Conservation (phyloP, 2,797 vertebrate genomes). For the Rhinoraja longicauda region DNA sequence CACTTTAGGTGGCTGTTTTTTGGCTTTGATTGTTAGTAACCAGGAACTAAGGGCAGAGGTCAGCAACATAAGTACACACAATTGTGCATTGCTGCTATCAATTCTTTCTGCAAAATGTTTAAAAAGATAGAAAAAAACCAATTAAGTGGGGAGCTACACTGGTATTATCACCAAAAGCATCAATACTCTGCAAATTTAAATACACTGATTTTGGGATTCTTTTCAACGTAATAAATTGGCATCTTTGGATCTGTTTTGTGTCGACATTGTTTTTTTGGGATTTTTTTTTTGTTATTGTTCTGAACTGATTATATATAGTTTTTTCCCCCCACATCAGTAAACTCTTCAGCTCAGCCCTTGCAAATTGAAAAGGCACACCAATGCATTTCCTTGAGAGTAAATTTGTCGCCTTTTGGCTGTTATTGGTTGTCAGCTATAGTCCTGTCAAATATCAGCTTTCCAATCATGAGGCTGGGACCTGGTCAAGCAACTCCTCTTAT, state of each 20-base stretch:
- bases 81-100: constrained; percentile 14
- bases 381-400: not conserved
- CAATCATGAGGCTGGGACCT: constrained; percentile 38
- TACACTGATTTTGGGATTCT: not conserved
- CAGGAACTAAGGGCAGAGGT: constrained; percentile 35
- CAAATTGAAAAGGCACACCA: not conserved
- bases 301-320: not conserved
- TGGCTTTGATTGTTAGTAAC: constrained; percentile 33
- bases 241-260: not conserved
- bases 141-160: not conserved
- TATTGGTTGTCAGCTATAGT: constrained; percentile 40
- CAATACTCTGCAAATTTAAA: not conserved
- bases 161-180: not conserved
- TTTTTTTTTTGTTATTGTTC: constrained; percentile 8
- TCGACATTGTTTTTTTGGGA: not conserved
- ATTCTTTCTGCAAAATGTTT: constrained; percentile 18
- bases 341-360: not conserved
- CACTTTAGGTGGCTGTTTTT: not conserved
- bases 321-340: not conserved
- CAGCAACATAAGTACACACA: constrained; percentile 24
- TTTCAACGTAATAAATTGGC: not conserved
- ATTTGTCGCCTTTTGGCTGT: constrained; percentile 39
- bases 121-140: not conserved
- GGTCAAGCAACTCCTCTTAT: constrained; percentile 40
- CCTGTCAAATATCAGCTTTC: constrained; percentile 44